Evolutionary conservation across 2,113 vertebrate species (phyloP).

Genomic region (Pluvianellus socialis): DNA sequence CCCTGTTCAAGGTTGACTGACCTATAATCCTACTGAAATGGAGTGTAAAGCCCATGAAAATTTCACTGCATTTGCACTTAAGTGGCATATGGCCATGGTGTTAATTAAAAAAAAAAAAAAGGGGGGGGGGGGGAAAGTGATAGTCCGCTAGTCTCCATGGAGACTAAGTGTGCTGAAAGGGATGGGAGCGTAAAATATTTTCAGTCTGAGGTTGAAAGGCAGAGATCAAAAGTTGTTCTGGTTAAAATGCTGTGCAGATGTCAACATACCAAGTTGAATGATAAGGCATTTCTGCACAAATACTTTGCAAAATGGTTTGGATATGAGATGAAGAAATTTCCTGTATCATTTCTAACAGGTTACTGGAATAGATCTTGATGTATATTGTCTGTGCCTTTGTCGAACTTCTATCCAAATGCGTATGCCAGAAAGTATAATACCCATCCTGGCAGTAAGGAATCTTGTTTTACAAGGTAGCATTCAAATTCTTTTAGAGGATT

Average conservation of each 20-base stretch:
- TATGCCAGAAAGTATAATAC: background rate
- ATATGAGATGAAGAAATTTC: background rate
- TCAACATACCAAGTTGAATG: background rate
- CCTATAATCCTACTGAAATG: background rate
- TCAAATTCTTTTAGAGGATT: background rate
- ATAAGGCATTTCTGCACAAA: background rate
- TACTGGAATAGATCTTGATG: background rate
- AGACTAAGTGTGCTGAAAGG: constrained; percentile 2
- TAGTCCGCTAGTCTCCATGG: constrained; percentile 42
- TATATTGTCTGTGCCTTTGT: background rate
- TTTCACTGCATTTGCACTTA: background rate
- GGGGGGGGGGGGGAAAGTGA: background rate
- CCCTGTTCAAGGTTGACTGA: background rate
- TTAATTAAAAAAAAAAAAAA: background rate
- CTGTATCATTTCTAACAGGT: background rate
- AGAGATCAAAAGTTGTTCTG: constrained; percentile 43
- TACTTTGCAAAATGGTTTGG: background rate
- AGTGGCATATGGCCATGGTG: background rate
- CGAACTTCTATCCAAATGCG: background rate
- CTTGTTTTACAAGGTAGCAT: background rate
- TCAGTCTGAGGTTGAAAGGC: constrained; percentile 13
- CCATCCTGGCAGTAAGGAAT: background rate
- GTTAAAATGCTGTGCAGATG: constrained; percentile 2
- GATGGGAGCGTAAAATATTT: constrained; percentile 2
- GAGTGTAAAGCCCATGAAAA: background rate